These are phyloP conservation scores for Chlamydotis undulata DNA, from an alignment of 2,113 vertebrate species.

Conservation along the genomic window DNA sequence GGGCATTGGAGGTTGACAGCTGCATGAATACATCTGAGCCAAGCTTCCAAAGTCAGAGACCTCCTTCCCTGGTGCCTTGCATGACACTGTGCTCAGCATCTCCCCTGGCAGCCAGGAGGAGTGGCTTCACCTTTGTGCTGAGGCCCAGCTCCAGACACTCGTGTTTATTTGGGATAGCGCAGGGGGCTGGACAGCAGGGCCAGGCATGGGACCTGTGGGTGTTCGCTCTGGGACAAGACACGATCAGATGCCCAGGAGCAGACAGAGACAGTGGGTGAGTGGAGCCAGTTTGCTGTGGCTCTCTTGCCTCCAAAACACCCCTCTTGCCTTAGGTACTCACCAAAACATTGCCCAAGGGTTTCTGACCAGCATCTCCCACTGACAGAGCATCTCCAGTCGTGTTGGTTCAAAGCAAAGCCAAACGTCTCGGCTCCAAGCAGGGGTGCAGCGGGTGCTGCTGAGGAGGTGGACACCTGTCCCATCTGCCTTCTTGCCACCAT, in stretches of 20 bases:
- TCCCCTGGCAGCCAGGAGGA: background rate
- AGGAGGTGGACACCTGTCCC: background rate
- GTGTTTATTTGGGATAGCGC: background rate
- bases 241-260: background rate
- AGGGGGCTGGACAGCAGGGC: background rate
- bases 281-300: background rate
- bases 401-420: background rate
- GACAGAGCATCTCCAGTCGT: background rate
- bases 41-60: background rate
- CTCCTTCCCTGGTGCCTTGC: background rate
- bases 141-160: background rate
- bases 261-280: background rate
- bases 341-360: background rate
- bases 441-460: background rate
- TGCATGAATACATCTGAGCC: background rate
- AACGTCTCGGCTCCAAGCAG: fast-evolving
- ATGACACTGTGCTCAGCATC: background rate
- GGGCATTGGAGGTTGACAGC: background rate
- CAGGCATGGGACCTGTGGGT: background rate
- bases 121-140: background rate
- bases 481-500: background rate
- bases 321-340: background rate
- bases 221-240: background rate
- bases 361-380: background rate
- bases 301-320: background rate